Percentiles rank a stretch among this genome's conserved stretches.
These are phyloP conservation scores for Shargacucullia verbasci DNA, from an alignment of 2,888 invertebrate species.

Conservation along the genomic window DNA sequence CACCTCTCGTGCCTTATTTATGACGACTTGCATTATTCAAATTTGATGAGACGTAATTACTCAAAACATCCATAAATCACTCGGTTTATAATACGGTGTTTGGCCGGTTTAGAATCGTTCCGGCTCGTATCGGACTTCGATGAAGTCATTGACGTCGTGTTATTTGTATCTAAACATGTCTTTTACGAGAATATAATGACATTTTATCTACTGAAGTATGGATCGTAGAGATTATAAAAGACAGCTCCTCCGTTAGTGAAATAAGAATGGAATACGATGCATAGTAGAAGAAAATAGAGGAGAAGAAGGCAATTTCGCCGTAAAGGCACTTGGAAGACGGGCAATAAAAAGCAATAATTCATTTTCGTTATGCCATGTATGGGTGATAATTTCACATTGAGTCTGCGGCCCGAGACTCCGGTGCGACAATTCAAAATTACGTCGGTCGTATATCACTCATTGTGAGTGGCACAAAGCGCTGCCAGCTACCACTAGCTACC, in stretches of 20 bases:
- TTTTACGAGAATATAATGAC: slow-evolving; percentile 78
- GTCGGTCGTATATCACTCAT: slow-evolving; percentile 88
- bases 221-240: slow-evolving; percentile 64
- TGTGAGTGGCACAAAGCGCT: slow-evolving; percentile 85
- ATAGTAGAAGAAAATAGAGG: slow-evolving; percentile 65
- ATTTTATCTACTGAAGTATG: slow-evolving; percentile 69
- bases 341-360: slow-evolving; percentile 86
- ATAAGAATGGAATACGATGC: slow-evolving; percentile 58
- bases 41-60: slow-evolving; percentile 88
- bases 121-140: slow-evolving; percentile 68
- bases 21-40: slow-evolving; percentile 86
- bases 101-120: slow-evolving; percentile 78
- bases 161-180: slow-evolving; percentile 74
- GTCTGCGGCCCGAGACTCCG: slow-evolving; percentile 71
- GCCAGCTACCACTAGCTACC: slow-evolving; percentile 82
- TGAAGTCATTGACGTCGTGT: slow-evolving; percentile 78
- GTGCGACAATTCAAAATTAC: slow-evolving; percentile 86
- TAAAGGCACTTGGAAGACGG: slow-evolving; percentile 69
- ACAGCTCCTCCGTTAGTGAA: slow-evolving; percentile 59
- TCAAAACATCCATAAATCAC: slow-evolving; percentile 88
- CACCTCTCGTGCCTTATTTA: slow-evolving; percentile 78
- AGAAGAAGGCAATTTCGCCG: slow-evolving; percentile 68
- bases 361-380: slow-evolving; percentile 88
- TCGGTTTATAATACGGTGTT: slow-evolving; percentile 79
- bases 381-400: slow-evolving; percentile 87